Percentiles rank a stretch among this genome's conserved stretches.
phyloP scores from a whole-genome alignment of 2,888 invertebrate genomes.

The Lepidocyrtoides sp. region DNA sequence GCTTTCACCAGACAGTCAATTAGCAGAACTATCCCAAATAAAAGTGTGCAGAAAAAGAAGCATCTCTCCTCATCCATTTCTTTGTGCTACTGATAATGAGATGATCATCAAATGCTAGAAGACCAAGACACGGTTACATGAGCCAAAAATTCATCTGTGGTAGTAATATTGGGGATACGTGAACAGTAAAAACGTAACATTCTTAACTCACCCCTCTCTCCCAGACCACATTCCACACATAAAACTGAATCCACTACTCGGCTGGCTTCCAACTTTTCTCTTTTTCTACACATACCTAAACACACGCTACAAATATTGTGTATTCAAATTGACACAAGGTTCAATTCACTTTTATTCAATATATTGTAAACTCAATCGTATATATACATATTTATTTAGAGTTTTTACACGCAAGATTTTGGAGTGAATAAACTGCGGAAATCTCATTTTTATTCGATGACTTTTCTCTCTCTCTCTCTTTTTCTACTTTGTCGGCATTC shows the following conservation, averaged over 20 bases:
- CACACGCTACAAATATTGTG: conserved; percentile 23
- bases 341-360: conserved; percentile 77
- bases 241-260: conserved; percentile 40
- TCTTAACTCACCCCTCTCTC: conserved; percentile 70
- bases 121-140: conserved; percentile 36
- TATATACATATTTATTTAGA: conserved; percentile 33
- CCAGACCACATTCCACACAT: neutral
- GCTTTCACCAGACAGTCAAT: conserved; percentile 75
- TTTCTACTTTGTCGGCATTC: conserved; percentile 70
- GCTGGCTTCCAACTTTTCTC: conserved; percentile 66
- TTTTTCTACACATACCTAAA: neutral
- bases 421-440: conserved; percentile 73
- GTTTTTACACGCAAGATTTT: conserved; percentile 49
- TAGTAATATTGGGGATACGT: conserved; percentile 58
- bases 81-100: conserved; percentile 40
- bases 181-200: conserved; percentile 27
- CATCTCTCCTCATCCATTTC: conserved; percentile 62
- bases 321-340: conserved; percentile 77
- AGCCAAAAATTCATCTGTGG: conserved; percentile 62
- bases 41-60: neutral
- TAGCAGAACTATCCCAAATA: conserved; percentile 20
- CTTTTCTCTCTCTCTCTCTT: conserved; percentile 29
- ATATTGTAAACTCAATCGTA: conserved; percentile 55
- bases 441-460: conserved; percentile 75
- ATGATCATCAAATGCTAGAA: conserved; percentile 52